Conservation (phyloP, 2,113 vertebrate species). For the Okapia johnstoni region DNA sequence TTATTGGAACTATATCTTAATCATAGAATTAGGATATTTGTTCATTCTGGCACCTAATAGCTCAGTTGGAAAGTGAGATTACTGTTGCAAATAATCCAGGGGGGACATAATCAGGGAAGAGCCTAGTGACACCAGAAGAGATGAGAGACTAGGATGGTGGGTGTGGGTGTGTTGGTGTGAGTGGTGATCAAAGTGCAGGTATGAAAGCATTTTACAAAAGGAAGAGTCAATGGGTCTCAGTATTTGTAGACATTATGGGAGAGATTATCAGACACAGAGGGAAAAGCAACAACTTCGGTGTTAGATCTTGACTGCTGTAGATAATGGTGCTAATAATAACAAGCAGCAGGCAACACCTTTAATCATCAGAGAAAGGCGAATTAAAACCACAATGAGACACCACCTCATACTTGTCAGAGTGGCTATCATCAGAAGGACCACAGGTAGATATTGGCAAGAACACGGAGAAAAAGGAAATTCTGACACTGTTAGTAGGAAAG, state of each 20-base stretch:
- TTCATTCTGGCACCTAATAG: not conserved
- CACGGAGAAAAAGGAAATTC: not conserved
- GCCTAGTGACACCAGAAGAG: not conserved
- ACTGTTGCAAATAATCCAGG: not conserved
- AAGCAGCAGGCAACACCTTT: not conserved
- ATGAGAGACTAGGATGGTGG: not conserved
- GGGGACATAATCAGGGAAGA: not conserved
- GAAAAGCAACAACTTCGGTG: not conserved
- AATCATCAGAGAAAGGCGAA: not conserved
- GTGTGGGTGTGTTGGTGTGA: not conserved
- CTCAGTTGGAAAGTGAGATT: not conserved
- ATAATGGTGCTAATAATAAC: not conserved
- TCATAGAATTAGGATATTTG: not conserved
- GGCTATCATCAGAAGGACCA: not conserved
- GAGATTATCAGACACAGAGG: not conserved
- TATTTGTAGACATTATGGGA: not conserved
- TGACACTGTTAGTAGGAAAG: not conserved
- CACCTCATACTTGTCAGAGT: not conserved
- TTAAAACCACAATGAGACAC: not conserved
- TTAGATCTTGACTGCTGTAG: not conserved
- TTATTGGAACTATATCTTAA: not conserved
- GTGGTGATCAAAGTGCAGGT: not conserved
- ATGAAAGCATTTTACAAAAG: not conserved
- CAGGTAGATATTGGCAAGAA: not conserved
- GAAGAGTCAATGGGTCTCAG: not conserved